Base-by-base conservation (phyloP, 1,140 invertebrate species). In the Piezodorus guildinii region DNA sequence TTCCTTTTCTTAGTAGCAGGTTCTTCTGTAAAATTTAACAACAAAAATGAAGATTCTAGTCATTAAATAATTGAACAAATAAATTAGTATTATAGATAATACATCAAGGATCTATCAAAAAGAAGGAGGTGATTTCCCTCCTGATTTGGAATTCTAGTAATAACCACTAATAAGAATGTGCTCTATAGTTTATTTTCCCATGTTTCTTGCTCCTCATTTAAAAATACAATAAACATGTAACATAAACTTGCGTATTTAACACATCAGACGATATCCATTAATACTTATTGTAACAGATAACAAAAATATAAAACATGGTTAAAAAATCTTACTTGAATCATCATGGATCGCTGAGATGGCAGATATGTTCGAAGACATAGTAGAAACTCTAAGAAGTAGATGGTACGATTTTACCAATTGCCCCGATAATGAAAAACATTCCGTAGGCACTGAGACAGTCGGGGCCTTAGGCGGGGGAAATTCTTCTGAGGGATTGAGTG, bases 321-420 rank as follows among this genome's bases (percentile, higher is more conserved):
- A 39, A 39, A 39, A 39, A 10, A 10, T 1, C 43, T 60, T 51
- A 69, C 68, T 69, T 21, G 66, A 65, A 39, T 70, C 68, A 25
- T 62, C 52, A 23, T 23, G 17, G 46, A 49, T 19, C 14, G 46
- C 19, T 27, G 44, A 62, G 62, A 64, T 23, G 39, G 44, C 60
- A 45, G 60, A 58, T 17, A 51, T 46, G 49, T 60, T 68, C 16
- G 67, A 54, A 39, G 77, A 71, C 60, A 76, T 70, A 67, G 77
- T 79, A 68, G 81, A 83, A 44, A 93, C 90, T 71, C 85, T 82
- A 66, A 95, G 80, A 69, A 94, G 78, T 51, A 96, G 79, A 75
- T 91, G 87, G 72, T 91, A 94, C 0, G 90, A 91, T 74, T 90
- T 91, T 16, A 90, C 88, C 70, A 90, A 81, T 69, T 91, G 86